A percentile compares a stretch with the other conserved stretches of the same genome.
phyloP scores from a whole-genome alignment of 2,113 vertebrate species.

The Tympanuchus pallidicinctus region DNA sequence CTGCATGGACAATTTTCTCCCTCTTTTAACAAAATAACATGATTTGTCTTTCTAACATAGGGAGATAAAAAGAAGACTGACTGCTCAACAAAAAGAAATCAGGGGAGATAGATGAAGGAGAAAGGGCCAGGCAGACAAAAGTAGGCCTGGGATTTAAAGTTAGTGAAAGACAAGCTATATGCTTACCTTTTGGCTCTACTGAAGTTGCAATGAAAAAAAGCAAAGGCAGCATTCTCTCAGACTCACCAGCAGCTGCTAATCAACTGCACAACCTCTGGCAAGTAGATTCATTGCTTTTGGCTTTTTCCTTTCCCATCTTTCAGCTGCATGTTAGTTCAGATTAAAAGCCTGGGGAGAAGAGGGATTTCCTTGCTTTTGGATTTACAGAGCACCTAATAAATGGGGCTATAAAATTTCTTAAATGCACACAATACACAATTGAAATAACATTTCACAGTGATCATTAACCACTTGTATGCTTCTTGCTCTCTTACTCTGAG shows the following conservation, averaged over 20 bases:
- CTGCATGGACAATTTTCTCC: background rate
- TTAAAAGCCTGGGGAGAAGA: background rate
- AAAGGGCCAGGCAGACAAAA: fast-evolving
- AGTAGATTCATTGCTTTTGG: fast-evolving
- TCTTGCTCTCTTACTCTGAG: background rate
- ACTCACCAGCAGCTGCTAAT: background rate
- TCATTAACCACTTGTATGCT: background rate
- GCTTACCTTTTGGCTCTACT: background rate
- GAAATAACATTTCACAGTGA: background rate
- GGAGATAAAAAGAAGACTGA: background rate
- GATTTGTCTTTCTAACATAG: background rate
- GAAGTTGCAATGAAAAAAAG: background rate
- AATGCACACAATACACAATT: background rate
- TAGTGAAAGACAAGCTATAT: background rate
- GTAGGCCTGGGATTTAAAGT: background rate
- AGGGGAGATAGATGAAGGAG: background rate
- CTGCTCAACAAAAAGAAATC: background rate
- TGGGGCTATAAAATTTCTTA: background rate
- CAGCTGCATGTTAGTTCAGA: background rate
- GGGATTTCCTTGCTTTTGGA: background rate
- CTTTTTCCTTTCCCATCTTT: background rate
- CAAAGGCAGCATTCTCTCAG: background rate
- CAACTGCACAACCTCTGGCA: background rate
- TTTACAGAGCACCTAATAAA: background rate
- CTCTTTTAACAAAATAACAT: background rate